phyloP scores from a whole-genome alignment of 2,113 vertebrate species.

The Onychostoma macrolepis region DNA sequence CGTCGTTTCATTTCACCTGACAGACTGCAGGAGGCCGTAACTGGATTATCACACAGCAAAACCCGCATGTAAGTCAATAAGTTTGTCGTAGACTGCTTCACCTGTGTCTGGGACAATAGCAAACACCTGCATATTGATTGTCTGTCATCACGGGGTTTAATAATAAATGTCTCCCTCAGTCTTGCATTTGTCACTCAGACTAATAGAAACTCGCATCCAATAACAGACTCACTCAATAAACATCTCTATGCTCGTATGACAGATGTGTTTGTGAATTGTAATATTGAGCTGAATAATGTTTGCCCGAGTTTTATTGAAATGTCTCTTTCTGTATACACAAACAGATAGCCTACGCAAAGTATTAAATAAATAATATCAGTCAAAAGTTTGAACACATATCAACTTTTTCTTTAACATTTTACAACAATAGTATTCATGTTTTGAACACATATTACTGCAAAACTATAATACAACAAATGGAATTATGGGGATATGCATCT shows the following conservation, averaged over 20 bases:
- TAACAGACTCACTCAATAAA: slow-evolving; percentile 32
- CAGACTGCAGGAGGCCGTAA: slow-evolving; percentile 7
- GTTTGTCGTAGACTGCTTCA: not conserved
- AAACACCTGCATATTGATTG: slow-evolving; percentile 31
- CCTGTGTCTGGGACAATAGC: not conserved
- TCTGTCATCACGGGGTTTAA: slow-evolving; percentile 12
- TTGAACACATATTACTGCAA: not conserved
- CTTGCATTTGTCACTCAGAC: slow-evolving; percentile 18
- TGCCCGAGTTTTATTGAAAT: not conserved
- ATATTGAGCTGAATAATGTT: not conserved
- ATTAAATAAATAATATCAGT: not conserved
- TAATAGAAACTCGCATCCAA: slow-evolving; percentile 25
- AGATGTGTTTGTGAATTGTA: slow-evolving; percentile 15
- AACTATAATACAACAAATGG: not conserved
- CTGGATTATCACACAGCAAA: not conserved
- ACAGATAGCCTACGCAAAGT: not conserved
- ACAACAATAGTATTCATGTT: not conserved
- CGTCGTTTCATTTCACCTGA: not conserved
- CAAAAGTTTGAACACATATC: not conserved
- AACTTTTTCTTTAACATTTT: not conserved
- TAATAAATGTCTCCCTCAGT: slow-evolving; percentile 30
- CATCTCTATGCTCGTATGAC: not conserved
- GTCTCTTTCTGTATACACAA: not conserved
- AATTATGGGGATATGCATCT: not conserved
- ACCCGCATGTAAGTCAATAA: slow-evolving; percentile 4